A percentile compares a stretch with the other conserved stretches of the same genome.
Conservation (phyloP, 1,140 invertebrate genomes). For the Pseudachorutes palmiensis region DNA sequence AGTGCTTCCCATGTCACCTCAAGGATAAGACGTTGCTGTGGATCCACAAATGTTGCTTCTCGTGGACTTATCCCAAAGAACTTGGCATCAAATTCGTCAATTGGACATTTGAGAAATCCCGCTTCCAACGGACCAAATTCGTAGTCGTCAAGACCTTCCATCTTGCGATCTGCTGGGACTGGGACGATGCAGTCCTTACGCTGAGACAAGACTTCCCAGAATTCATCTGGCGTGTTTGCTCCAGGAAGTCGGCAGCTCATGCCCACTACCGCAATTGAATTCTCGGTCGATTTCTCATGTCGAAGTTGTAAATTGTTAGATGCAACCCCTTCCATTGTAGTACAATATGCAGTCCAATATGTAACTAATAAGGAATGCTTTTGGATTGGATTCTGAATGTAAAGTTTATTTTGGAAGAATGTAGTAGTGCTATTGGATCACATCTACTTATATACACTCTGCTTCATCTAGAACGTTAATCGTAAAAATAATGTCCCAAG, state of each 20-base stretch:
- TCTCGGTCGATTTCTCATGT: no score
- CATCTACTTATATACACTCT: no score
- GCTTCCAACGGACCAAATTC: not conserved
- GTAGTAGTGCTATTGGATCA: no score
- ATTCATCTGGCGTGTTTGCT: not conserved
- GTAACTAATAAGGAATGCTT: no score
- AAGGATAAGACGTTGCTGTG: slow-evolving; percentile 52
- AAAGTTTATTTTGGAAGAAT: no score
- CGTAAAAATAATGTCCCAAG: no score
- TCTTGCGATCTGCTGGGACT: no score
- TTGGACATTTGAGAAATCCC: slow-evolving; percentile 15
- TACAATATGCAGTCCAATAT: no score
- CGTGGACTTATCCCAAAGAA: slow-evolving; percentile 50
- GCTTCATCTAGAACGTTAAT: no score
- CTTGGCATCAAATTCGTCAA: slow-evolving; percentile 46
- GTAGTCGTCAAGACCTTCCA: not conserved
- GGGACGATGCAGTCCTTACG: not conserved
- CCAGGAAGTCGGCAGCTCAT: slow-evolving; percentile 10
- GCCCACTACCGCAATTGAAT: slow-evolving; percentile 16
- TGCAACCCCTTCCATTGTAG: no score
- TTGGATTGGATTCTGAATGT: no score
- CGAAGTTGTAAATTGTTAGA: no score
- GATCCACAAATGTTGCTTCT: slow-evolving; percentile 54
- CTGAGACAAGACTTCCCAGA: slow-evolving; percentile 17
- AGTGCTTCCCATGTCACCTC: slow-evolving; percentile 56